Conservation (phyloP, 2,888 invertebrate species). For the Scaptomyza reducta region DNA sequence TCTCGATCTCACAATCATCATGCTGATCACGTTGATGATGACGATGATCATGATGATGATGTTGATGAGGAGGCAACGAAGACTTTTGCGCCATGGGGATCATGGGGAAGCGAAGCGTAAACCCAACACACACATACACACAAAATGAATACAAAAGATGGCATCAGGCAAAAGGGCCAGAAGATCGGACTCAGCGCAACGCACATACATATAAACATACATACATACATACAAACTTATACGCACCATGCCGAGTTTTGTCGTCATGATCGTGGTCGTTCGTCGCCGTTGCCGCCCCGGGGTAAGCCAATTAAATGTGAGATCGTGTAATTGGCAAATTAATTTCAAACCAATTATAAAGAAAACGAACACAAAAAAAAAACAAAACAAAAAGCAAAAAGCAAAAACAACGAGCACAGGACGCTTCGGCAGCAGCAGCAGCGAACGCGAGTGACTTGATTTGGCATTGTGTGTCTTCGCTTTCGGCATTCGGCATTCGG, state of each 20-base stretch:
- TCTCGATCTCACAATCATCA: slow-evolving; percentile 36
- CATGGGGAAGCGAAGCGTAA: slow-evolving; percentile 50
- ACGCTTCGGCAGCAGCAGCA: slow-evolving; percentile 23
- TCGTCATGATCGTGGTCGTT: slow-evolving; percentile 13
- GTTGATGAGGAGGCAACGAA: slow-evolving; percentile 6
- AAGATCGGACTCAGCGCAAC: slow-evolving; percentile 8
- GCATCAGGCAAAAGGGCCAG: slow-evolving; percentile 47
- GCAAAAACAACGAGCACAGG: slow-evolving; percentile 17
- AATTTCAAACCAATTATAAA: slow-evolving; percentile 83
- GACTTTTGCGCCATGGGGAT: slow-evolving; percentile 55
- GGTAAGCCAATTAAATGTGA: slow-evolving; percentile 83
- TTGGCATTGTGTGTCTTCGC: slow-evolving; percentile 20
- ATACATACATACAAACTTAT: slow-evolving; percentile 4
- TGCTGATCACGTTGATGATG: slow-evolving; percentile 3
- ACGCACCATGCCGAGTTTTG: slow-evolving; percentile 48
- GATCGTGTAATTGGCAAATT: slow-evolving; percentile 84
- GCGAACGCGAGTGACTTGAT: slow-evolving; percentile 11
- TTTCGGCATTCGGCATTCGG: slow-evolving; percentile 3
- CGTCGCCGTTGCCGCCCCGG: slow-evolving; percentile 55
- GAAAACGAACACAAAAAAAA: slow-evolving; percentile 71
- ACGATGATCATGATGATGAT: slow-evolving; percentile 4
- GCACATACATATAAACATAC: not conserved
- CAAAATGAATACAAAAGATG: slow-evolving; percentile 72
- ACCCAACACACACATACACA: slow-evolving; percentile 39
- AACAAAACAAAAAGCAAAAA: slow-evolving; percentile 28